phyloP scores from a whole-genome alignment of 1,140 invertebrate genomes.

The Eupristina koningsbergeri region DNA sequence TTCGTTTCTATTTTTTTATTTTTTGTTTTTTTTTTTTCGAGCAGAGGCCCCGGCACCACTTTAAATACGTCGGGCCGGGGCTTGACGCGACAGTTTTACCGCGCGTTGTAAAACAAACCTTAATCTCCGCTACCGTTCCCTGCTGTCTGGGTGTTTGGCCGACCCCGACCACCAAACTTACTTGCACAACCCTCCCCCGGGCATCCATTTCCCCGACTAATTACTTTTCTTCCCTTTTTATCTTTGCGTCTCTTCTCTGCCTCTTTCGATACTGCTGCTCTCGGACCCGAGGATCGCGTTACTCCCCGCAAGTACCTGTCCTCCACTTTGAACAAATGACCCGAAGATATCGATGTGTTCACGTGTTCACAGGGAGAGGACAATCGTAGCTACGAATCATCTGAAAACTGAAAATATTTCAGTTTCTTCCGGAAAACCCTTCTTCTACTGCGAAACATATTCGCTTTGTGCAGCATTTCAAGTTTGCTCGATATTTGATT shows the following conservation, averaged over 20 bases:
- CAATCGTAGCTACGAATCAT: too few species aligned
- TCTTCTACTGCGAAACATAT: neutral
- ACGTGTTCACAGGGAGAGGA: neutral
- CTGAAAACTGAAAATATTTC: too few species aligned
- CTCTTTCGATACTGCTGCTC: constrained; percentile 17
- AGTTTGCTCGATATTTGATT: too few species aligned
- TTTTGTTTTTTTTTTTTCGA: neutral
- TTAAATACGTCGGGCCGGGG: constrained; percentile 61
- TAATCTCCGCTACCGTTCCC: constrained; percentile 64
- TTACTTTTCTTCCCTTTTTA: constrained; percentile 27
- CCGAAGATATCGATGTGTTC: neutral
- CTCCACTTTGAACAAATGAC: constrained; percentile 19
- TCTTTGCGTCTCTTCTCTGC: neutral
- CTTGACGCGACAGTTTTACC: constrained; percentile 70
- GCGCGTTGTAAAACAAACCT: constrained; percentile 71
- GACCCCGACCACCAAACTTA: constrained; percentile 4
- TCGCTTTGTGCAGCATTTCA: too few species aligned
- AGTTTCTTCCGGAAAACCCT: neutral
- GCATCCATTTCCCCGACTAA: too few species aligned
- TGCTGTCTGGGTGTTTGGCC: neutral
- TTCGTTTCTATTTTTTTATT: too few species aligned
- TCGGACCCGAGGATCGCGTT: neutral
- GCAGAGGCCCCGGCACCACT: constrained; percentile 52
- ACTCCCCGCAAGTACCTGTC: neutral
- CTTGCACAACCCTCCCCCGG: too few species aligned